Evolutionary conservation across 1,140 invertebrate genomes (phyloP), one percentile per base, ranked within the genome.

Genomic region (Rhopalosiphum maidis): DNA sequence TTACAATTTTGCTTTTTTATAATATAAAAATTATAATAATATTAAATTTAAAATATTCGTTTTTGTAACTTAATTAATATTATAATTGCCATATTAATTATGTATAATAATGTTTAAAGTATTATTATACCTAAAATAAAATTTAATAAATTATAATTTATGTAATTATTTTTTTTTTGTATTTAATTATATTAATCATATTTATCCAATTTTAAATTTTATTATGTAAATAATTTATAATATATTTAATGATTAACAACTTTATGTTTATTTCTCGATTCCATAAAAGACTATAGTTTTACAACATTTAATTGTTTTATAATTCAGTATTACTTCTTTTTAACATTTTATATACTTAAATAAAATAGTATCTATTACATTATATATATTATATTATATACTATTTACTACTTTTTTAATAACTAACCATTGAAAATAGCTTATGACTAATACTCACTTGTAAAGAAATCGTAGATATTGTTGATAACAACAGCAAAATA

Each of bases 401-500:
- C 18, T 68, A 68, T 77, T 77, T n/a, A 6, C 30, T 18, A 77
- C n/a, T 35, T 68, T 68, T 68, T 30, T 77, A 77, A 18, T 77
- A 77, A 77, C 15, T 15, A 21, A 77, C n/a, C 18, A 35, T n/a
- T 77, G 30, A 3, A 18, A 77, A n/a, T n/a, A 35, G 4, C 30
- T n/a, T n/a, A 77, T 25, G n/a, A n/a, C 6, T 77, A 8, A 89
- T 48, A 85, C 91, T 93, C 30, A 93, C 91, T 85, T 43, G 2
- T 93, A 48, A n/a, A 55, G 54, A 41, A 43, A 51, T 9, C 48
- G 91, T 23, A 86, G 23, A 55, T 93, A 93, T 41, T 93, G 91
- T 41, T 93, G 91, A 22, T 93, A 93, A 55, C 91, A 93, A 43
- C 91, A 93, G 51, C 91, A 93, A 86, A n/a, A 86, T 11, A 93